These are phyloP conservation scores for Aldabrachelys gigantea DNA, from an alignment of 2,113 vertebrate species.

Conservation along the genomic window DNA sequence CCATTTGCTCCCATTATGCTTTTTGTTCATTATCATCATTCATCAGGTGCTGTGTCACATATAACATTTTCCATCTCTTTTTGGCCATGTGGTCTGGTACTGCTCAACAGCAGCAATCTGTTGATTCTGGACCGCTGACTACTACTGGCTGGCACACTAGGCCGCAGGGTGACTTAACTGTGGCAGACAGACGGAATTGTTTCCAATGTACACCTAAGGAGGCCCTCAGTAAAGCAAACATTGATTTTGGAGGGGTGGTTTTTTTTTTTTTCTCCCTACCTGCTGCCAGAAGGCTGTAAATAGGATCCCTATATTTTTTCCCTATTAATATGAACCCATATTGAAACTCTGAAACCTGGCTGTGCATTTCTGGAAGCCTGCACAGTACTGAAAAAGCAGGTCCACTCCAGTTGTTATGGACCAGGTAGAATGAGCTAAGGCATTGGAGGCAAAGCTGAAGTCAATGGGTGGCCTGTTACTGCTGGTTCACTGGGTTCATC, in stretches of 20 bases:
- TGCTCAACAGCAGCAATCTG: conserved; percentile 67
- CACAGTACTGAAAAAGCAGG: conserved; percentile 38
- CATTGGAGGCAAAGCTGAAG: conserved; percentile 4
- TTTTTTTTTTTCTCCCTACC: conserved; percentile 55
- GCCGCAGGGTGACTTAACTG: conserved; percentile 76
- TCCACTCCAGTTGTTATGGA: conserved; percentile 14
- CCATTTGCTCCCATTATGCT: neutral
- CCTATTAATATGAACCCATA: conserved; percentile 67
- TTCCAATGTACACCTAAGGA: conserved; percentile 83
- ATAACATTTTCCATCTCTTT: conserved; percentile 60
- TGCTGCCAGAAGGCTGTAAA: conserved; percentile 80
- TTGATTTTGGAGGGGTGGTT: conserved; percentile 78
- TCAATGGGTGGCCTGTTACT: conserved; percentile 76
- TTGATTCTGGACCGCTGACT: conserved; percentile 77
- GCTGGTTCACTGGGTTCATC: conserved; percentile 66
- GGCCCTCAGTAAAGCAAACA: conserved; percentile 84
- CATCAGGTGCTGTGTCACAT: conserved; percentile 29
- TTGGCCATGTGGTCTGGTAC: conserved; percentile 49
- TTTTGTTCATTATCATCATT: conserved; percentile 41
- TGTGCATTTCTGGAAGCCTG: conserved; percentile 55
- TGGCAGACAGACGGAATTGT: conserved; percentile 81
- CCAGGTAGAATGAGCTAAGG: neutral
- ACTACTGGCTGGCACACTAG: conserved; percentile 70
- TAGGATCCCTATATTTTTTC: conserved; percentile 75
- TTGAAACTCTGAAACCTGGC: conserved; percentile 37